Evolutionary conservation across 2,113 vertebrate species (phyloP), one percentile per base, ranked within the genome.

Genomic region (Chitala chitala): DNA sequence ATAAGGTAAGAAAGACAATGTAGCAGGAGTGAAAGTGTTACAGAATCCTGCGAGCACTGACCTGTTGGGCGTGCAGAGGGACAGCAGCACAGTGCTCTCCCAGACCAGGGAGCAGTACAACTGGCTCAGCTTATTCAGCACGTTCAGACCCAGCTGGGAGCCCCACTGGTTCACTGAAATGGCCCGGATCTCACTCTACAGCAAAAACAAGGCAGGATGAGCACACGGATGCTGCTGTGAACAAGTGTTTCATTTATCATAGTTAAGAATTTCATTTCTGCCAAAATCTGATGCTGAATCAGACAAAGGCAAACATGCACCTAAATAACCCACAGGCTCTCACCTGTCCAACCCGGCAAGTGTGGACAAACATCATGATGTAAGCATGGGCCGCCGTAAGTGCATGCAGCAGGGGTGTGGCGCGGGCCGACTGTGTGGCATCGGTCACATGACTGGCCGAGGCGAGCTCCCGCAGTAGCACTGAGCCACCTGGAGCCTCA

Each of bases 321-420:
- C 66, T 29, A 36, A 22, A 1, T 7, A 44, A 20, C n/a, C n/a
- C n/a, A 50, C 12, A 6, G 13, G 26, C 26, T 10, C 81, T 89
- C 86, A 96, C 95, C 93, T 98, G 95, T 80, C 95, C 95, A 4
- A 96, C 95, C 73, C 95, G 87, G 82, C 95, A 98, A 22, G 95
- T 98, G 80, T 97, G 95, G 59, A 97, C 95, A 72, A 98, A 98
- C 95, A 98, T 96, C 84, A 98, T 95, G 87, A 98, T 98, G 89
- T 97, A 97, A 20, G 95, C 95, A 1, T 98, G 95, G 0, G 95
- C 95, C 0, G 95, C 95, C 1, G 95, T 96, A 15, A 98, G 92
- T 0, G 95, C 93, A 73, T 98, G 95, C 6, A 98, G 87, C 55
- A 98, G 87, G 2, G 95, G 95, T 1, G 95, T 97, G 66, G 95